Conservation (phyloP, 2,113 vertebrate species). For the Alethe castanea region DNA sequence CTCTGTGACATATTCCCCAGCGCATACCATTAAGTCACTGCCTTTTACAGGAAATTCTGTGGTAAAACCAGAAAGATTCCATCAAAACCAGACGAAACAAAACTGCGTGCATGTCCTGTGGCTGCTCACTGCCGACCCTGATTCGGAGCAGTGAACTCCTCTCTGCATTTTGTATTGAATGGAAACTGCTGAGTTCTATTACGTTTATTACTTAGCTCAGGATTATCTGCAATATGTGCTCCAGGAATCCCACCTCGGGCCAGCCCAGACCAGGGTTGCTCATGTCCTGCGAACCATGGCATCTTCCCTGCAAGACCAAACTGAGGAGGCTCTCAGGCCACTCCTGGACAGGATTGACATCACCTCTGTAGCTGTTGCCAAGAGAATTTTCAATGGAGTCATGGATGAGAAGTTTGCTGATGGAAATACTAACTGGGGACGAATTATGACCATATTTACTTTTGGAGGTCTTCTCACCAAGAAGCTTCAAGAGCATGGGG, state of each 20-base stretch:
- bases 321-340: slow-evolving; percentile 37
- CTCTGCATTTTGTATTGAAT: background rate
- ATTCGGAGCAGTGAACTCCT: background rate
- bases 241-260: background rate
- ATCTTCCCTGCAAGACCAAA: slow-evolving; percentile 57
- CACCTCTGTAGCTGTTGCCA: slow-evolving; percentile 49
- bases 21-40: background rate
- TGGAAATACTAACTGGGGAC: slow-evolving; percentile 75
- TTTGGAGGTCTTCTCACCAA: slow-evolving; percentile 72
- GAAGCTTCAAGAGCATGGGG: slow-evolving; percentile 54
- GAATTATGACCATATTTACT: slow-evolving; percentile 74
- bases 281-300: slow-evolving; percentile 53
- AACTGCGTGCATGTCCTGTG: background rate
- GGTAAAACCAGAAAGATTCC: slow-evolving; percentile 65
- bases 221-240: slow-evolving; percentile 67
- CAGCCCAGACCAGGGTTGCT: slow-evolving; percentile 42
- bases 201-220: slow-evolving; percentile 61
- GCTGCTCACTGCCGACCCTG: background rate
- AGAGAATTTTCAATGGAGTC: slow-evolving; percentile 63
- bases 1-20: slow-evolving; percentile 53
- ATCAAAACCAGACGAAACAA: background rate
- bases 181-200: slow-evolving; percentile 57
- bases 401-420: slow-evolving; percentile 75
- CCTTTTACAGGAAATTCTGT: background rate
- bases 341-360: slow-evolving; percentile 60